A percentile compares a stretch with the other conserved stretches of the same genome.
phyloP scores from a whole-genome alignment of 92 coral and sea anemone genomes.

The Umimayanthus chanpuru region DNA sequence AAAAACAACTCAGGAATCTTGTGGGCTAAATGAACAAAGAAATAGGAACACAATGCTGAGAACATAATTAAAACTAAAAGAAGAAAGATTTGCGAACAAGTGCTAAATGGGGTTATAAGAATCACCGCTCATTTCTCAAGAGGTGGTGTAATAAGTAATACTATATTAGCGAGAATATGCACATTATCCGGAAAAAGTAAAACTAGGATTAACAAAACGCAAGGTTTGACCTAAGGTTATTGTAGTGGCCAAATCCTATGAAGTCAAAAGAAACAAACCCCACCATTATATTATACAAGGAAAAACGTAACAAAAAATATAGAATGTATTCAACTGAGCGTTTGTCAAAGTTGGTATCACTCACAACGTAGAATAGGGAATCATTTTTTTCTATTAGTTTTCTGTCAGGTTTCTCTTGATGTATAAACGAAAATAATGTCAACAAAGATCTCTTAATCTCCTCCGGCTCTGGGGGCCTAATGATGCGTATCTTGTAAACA shows the following conservation, averaged over 20 bases:
- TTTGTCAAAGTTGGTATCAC: not conserved
- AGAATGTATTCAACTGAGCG: not conserved
- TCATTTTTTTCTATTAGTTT: not conserved
- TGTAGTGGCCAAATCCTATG: not conserved
- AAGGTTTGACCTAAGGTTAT: not conserved
- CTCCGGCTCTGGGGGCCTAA: not conserved
- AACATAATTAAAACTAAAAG: not conserved
- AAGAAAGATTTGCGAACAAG: not conserved
- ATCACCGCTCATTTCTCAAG: not conserved
- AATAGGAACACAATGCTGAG: not conserved
- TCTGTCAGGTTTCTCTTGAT: not conserved
- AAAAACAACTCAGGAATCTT: not conserved
- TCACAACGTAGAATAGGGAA: no score
- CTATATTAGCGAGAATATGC: not conserved
- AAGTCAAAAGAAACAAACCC: not conserved
- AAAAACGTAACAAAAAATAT: not conserved
- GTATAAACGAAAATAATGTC: not conserved
- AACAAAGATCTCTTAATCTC: not conserved
- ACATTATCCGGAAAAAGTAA: not conserved
- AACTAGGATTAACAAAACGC: not conserved
- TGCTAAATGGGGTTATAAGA: not conserved
- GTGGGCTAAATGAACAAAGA: not conserved
- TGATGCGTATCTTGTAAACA: conserved; percentile 26
- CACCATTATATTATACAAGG: not conserved
- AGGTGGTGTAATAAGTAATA: not conserved